phyloP scores from a whole-genome alignment of 2,113 vertebrate genomes.

The Salvelinus alpinus region DNA sequence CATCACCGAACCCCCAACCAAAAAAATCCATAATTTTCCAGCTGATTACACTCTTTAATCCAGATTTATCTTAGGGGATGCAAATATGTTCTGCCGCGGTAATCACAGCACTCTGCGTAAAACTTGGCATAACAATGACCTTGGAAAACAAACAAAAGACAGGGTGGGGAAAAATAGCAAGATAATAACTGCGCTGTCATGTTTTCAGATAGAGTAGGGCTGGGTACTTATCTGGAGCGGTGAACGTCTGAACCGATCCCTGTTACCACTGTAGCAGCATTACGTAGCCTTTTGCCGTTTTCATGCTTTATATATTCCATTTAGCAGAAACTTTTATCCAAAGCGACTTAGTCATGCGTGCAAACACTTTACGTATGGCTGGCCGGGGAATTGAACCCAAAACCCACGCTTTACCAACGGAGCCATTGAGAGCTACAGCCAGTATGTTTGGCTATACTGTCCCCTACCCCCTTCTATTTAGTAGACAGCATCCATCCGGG shows the following conservation, averaged over 20 bases:
- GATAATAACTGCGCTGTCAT: neutral
- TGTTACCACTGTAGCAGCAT: neutral
- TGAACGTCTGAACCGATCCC: neutral
- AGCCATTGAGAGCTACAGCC: too few species aligned
- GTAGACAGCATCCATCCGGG: neutral
- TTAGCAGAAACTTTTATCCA: too few species aligned
- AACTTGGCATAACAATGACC: slow-evolving; percentile 17
- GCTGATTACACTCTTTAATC: slow-evolving; percentile 41
- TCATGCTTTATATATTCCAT: too few species aligned
- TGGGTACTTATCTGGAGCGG: neutral
- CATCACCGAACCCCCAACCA: slow-evolving; percentile 10
- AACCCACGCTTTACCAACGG: too few species aligned
- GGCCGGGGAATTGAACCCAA: too few species aligned
- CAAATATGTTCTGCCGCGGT: slow-evolving; percentile 31
- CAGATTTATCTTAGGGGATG: slow-evolving; percentile 27
- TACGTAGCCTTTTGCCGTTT: neutral
- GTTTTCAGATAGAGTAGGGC: slow-evolving; percentile 5
- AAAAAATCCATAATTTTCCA: slow-evolving; percentile 19
- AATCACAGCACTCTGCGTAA: slow-evolving; percentile 18
- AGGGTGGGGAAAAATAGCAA: neutral
- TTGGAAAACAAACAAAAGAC: neutral
- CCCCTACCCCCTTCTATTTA: slow-evolving; percentile 1
- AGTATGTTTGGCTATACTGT: neutral
- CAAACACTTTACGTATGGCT: too few species aligned
- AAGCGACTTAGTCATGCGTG: too few species aligned